Conservation (phyloP, 2,797 vertebrate genomes). For the Microcaecilia unicolor region DNA sequence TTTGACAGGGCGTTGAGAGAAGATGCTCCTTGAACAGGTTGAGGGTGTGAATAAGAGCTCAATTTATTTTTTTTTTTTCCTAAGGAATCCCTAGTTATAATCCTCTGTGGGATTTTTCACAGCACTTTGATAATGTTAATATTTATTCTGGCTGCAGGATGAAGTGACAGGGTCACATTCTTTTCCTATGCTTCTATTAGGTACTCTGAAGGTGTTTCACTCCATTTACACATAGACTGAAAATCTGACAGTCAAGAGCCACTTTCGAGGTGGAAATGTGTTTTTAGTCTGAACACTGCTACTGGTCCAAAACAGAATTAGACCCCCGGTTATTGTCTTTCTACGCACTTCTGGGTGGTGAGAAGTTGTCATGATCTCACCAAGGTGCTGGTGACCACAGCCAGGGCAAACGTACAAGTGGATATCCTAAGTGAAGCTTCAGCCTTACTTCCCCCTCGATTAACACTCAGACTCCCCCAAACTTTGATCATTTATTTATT, state of each 20-base stretch:
- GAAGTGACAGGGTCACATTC: conserved; percentile 20
- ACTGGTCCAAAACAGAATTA: too few relatives aligned
- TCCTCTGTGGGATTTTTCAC: conserved; percentile 67
- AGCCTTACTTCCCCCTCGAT: too few relatives aligned
- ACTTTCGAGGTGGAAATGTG: neutral
- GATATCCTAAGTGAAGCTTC: too few relatives aligned
- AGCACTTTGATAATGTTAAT: conserved; percentile 72
- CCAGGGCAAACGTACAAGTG: too few relatives aligned
- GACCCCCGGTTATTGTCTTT: too few relatives aligned
- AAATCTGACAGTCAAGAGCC: conserved; percentile 14
- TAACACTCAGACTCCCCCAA: too few relatives aligned
- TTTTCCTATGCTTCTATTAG: conserved; percentile 20
- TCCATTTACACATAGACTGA: neutral
- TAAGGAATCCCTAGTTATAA: conserved; percentile 66
- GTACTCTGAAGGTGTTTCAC: conserved; percentile 16
- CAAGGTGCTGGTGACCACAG: too few relatives aligned
- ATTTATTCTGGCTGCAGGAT: conserved; percentile 61
- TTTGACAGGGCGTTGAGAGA: conserved; percentile 69
- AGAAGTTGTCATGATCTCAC: too few relatives aligned
- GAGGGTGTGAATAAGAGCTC: conserved; percentile 49
- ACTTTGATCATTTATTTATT: too few relatives aligned
- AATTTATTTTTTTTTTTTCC: conserved; percentile 50
- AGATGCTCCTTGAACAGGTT: conserved; percentile 58
- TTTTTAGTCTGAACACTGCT: too few relatives aligned
- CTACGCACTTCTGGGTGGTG: too few relatives aligned